These are phyloP conservation scores for Brachirus orientalis DNA, from an alignment of 2,113 vertebrate species.

Conservation along the genomic window DNA sequence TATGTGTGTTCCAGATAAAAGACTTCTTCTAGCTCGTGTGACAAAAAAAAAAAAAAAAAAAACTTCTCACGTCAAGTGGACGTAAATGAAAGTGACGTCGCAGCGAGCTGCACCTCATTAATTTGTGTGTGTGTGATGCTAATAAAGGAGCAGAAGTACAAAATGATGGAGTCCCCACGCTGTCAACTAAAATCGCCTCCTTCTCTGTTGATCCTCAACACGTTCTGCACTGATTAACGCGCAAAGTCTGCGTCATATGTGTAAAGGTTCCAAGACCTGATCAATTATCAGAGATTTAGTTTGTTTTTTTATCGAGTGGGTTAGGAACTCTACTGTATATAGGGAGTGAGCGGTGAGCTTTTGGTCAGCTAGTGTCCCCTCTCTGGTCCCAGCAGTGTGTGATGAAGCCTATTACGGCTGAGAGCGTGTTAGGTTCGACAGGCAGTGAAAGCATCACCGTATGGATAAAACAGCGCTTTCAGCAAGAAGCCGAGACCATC, in stretches of 20 bases:
- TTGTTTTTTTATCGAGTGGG: not conserved
- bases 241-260: not conserved
- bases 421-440: slow-evolving; percentile 46
- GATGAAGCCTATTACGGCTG: slow-evolving; percentile 11
- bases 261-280: not conserved
- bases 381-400: slow-evolving; percentile 31
- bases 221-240: slow-evolving; percentile 68
- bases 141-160: slow-evolving; percentile 91
- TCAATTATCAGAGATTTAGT: not conserved
- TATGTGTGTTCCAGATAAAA: not conserved
- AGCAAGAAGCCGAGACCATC: slow-evolving; percentile 44
- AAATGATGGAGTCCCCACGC: slow-evolving; percentile 91
- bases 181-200: slow-evolving; percentile 91
- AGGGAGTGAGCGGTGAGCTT: not conserved
- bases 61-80: slow-evolving; percentile 79
- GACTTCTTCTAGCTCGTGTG: slow-evolving; percentile 32
- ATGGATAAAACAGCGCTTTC: slow-evolving; percentile 48
- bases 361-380: slow-evolving; percentile 19
- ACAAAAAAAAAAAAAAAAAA: too few species aligned
- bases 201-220: slow-evolving; percentile 82
- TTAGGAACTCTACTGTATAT: slow-evolving; percentile 12
- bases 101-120: slow-evolving; percentile 91
- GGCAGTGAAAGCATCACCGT: slow-evolving; percentile 38
- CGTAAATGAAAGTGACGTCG: slow-evolving; percentile 93
- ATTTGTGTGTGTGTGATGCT: slow-evolving; percentile 81